Conservation (phyloP, 2,797 vertebrate species). For the Capromys pilorides region DNA sequence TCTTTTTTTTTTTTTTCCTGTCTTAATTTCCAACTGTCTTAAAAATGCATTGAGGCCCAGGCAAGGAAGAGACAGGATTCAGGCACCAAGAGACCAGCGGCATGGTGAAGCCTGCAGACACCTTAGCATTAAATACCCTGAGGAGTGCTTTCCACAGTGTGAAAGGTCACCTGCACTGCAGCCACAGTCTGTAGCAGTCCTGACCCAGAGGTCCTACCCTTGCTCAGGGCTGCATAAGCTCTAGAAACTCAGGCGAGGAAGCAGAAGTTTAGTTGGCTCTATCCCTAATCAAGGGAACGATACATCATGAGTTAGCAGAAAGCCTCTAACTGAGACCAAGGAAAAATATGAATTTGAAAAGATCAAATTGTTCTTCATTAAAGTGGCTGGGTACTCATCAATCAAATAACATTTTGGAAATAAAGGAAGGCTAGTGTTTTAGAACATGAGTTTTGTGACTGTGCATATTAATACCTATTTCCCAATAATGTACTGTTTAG, state of each 20-base stretch:
- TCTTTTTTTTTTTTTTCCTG: background rate
- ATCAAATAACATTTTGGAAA: slow-evolving; percentile 32
- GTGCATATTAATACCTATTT: slow-evolving; percentile 8
- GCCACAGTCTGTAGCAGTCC: background rate
- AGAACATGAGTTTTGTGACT: background rate
- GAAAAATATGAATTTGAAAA: background rate
- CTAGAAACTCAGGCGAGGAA: background rate
- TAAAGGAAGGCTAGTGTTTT: slow-evolving; percentile 42
- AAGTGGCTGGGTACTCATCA: slow-evolving; percentile 7
- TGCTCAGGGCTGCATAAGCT: background rate
- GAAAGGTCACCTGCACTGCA: too few relatives aligned
- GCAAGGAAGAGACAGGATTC: background rate
- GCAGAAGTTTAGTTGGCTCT: background rate
- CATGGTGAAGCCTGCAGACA: background rate
- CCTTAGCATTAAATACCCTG: background rate
- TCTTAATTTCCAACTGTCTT: background rate
- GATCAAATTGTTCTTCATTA: slow-evolving; percentile 20
- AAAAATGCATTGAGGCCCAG: background rate
- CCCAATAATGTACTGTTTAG: background rate
- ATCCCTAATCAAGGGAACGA: background rate
- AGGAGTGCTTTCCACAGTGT: background rate
- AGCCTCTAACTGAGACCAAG: slow-evolving; percentile 13
- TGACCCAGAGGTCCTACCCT: background rate
- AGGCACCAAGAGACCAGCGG: background rate
- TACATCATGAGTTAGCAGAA: background rate